A percentile compares a stretch with the other conserved stretches of the same genome.
Conservation (phyloP, 2,888 invertebrate genomes). For the Argyresthia albistria region DNA sequence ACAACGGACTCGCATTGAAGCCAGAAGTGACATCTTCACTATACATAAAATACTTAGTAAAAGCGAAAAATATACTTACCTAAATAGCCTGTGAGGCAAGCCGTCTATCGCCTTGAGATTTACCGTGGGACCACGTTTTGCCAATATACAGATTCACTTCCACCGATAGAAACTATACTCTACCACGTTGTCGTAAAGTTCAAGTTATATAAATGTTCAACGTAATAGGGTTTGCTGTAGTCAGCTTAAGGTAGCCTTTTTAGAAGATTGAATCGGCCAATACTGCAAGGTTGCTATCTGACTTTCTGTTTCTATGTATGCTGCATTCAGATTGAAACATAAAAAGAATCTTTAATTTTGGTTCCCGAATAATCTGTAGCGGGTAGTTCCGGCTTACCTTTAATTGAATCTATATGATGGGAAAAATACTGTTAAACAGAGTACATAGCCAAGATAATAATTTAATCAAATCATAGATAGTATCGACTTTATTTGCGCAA, state of each 20-base stretch:
- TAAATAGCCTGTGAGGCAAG: background rate
- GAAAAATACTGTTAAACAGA: too few relatives aligned
- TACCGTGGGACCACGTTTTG: conserved; percentile 12
- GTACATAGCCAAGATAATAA: too few relatives aligned
- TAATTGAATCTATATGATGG: too few relatives aligned
- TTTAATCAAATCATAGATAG: too few relatives aligned
- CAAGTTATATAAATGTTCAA: background rate
- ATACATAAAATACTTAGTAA: too few relatives aligned
- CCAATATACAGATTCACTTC: background rate
- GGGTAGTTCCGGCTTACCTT: too few relatives aligned
- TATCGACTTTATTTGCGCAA: too few relatives aligned
- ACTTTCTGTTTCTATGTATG: conserved; percentile 7
- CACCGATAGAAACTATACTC: background rate
- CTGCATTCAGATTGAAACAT: background rate
- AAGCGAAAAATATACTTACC: background rate
- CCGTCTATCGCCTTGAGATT: background rate
- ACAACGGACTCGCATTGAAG: too few relatives aligned
- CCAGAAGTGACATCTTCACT: too few relatives aligned
- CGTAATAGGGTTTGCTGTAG: background rate
- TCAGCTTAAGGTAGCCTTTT: background rate
- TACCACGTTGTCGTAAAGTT: background rate
- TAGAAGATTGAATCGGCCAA: conserved; percentile 3
- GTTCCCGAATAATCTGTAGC: too few relatives aligned
- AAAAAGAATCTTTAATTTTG: too few relatives aligned
- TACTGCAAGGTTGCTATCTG: background rate